A percentile compares a stretch with the other conserved stretches of the same genome.
Evolutionary conservation across 2,797 vertebrate genomes (phyloP).

Genomic region (Acipenser transmontanus): DNA sequence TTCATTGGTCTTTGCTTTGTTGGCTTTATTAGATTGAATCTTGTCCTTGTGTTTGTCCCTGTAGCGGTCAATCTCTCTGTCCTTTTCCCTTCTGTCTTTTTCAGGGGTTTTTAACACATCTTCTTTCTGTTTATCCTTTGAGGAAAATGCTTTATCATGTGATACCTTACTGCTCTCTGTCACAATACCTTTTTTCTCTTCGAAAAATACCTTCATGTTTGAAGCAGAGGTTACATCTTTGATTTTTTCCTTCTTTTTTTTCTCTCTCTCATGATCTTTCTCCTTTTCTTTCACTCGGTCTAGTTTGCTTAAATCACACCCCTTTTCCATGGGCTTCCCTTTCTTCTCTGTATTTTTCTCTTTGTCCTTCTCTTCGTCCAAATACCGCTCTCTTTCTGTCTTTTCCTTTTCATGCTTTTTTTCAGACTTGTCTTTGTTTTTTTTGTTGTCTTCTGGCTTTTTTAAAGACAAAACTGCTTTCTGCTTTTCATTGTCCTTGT

Average conservation of each 20-base stretch:
- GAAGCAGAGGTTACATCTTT: conserved; percentile 63
- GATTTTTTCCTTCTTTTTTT: conserved; percentile 82
- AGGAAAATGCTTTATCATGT: conserved; percentile 61
- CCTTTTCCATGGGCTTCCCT: conserved; percentile 75
- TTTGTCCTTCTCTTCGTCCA: conserved; percentile 69
- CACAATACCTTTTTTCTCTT: conserved; percentile 72
- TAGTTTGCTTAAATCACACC: conserved; percentile 65
- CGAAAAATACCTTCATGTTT: conserved; percentile 72
- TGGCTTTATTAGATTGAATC: conserved; percentile 65
- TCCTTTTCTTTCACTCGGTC: conserved; percentile 78
- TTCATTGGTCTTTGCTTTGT: conserved; percentile 65
- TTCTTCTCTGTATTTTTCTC: conserved; percentile 81
- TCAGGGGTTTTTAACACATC: conserved; percentile 78
- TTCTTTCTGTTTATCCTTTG: conserved; percentile 80
- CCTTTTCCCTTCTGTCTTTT: conserved; percentile 78
- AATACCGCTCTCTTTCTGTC: conserved; percentile 69
- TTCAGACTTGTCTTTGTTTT: conserved; percentile 81
- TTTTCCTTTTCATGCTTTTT: conserved; percentile 82
- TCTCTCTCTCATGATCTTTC: conserved; percentile 65
- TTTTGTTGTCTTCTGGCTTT: conserved; percentile 83
- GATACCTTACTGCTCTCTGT: conserved; percentile 60
- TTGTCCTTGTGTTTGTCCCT: conserved; percentile 86
- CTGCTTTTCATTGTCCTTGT: conserved; percentile 84
- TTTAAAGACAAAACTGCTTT: conserved; percentile 63
- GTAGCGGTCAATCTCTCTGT: conserved; percentile 71